Base-by-base conservation (phyloP, 1,140 invertebrate species). In the Aphelinus certus region DNA sequence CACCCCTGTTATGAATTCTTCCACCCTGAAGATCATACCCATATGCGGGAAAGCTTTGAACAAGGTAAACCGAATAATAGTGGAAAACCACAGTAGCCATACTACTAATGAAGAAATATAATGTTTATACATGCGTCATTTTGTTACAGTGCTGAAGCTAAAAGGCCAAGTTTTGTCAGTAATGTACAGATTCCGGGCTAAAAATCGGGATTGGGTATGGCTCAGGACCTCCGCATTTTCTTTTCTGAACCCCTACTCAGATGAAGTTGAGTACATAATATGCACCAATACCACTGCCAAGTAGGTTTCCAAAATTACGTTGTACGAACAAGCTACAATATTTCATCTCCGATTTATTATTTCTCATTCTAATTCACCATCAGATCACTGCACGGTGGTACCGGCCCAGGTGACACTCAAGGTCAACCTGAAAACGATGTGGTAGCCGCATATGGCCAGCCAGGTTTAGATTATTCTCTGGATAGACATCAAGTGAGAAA, bases 41-140 rank as follows among this genome's bases (percentile, higher is more conserved):
- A 98, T 83, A 98, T 99, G 95, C 96, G 97, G 82, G 97, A 99
- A 83, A 98, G 95, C 84, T 99, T 99, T 88, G 97, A 99, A 82
- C 96, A 98, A 93, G 96, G 95, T 96, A 88, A 49, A 26, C 26
- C 26, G 26, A 26, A 26, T 26, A 26, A 26, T 26, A 26, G 26
- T 26, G 26, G 26, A 26, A 26, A 26, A 26, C 26, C 26, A 26
- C 26, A 26, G 26, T 26, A 26, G 26, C 26, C 26, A 26, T 26
- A 26, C 26, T 26, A 26, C 26, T 26, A 26, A 26, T 26, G 26
- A 26, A 26, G 26, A 26, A 26, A 26, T 26, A 26, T 26, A 26
- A 26, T 26, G 26, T 26, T 26, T 26, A 26, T 26, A 26, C 26
- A 26, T 26, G 26, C 26, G 78, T 75, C 72, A 81, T 80, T 79